phyloP scores from a whole-genome alignment of 2,797 vertebrate genomes.

The Rhinatrema bivittatum region DNA sequence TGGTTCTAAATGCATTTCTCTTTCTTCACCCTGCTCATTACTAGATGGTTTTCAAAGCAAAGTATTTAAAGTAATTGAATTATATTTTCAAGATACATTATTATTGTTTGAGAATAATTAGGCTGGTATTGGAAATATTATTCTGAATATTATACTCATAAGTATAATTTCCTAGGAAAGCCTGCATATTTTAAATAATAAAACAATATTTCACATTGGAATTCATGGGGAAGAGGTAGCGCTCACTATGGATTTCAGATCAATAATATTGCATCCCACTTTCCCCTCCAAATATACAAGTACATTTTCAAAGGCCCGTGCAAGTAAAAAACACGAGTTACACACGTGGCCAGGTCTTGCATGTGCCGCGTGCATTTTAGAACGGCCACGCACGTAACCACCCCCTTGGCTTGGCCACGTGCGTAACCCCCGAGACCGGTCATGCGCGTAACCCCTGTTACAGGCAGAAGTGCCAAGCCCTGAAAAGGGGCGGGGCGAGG shows the following conservation, averaged over 20 bases:
- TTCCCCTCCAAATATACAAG: not conserved
- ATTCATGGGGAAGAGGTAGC: not conserved
- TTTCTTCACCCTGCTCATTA: not conserved
- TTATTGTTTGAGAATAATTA: not conserved
- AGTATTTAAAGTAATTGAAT: not conserved
- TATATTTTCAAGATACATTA: not conserved
- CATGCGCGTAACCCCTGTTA: too few relatives aligned
- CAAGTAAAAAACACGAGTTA: too few relatives aligned
- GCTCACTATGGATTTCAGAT: not conserved
- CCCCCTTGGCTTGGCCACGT: too few relatives aligned
- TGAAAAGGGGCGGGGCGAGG: too few relatives aligned
- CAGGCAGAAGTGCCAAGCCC: too few relatives aligned
- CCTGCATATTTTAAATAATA: slow-evolving; percentile 2
- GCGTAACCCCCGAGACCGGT: too few relatives aligned
- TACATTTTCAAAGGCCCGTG: too few relatives aligned
- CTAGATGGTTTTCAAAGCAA: not conserved
- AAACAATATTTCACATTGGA: not conserved
- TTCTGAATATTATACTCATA: not conserved
- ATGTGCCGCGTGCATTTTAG: too few relatives aligned
- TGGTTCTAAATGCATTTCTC: too few relatives aligned
- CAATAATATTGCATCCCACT: not conserved
- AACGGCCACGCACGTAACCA: too few relatives aligned
- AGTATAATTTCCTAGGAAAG: not conserved
- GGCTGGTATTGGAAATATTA: too few relatives aligned
- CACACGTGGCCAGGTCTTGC: too few relatives aligned